A percentile compares a stretch with the other conserved stretches of the same genome.
These are phyloP conservation scores for Drosophila ironensis DNA, from an alignment of 1,140 invertebrate species.

Conservation along the genomic window DNA sequence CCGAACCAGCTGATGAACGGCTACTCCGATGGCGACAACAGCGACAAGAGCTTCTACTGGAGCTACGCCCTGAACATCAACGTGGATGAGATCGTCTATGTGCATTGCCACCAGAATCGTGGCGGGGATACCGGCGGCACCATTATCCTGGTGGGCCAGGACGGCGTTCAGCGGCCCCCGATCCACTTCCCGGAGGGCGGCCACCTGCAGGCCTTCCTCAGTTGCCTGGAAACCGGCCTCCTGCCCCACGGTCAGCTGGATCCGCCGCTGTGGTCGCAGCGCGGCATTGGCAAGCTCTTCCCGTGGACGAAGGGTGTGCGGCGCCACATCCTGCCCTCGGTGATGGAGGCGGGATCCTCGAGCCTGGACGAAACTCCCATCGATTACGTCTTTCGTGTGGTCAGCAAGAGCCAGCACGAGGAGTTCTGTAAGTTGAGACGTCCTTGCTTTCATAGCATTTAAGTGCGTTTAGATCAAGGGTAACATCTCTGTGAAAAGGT, in stretches of 20 bases:
- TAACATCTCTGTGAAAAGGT: too few species aligned
- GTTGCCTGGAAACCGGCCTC: constrained; percentile 94
- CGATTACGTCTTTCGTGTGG: constrained; percentile 96
- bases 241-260: constrained; percentile 94
- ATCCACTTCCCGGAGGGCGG: constrained; percentile 96
- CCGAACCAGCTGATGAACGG: constrained; percentile 97
- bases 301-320: constrained; percentile 87
- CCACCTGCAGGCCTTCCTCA: constrained; percentile 94
- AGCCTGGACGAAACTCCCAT: constrained; percentile 85
- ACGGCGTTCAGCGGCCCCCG: constrained; percentile 95
- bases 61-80: constrained; percentile 94
- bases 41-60: constrained; percentile 93
- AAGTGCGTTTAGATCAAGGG: too few species aligned
- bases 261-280: constrained; percentile 96
- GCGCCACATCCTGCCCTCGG: constrained; percentile 84
- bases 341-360: constrained; percentile 85
- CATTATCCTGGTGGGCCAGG: constrained; percentile 96
- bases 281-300: constrained; percentile 90
- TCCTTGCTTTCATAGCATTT: too few species aligned
- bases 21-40: constrained; percentile 86
- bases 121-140: constrained; percentile 88
- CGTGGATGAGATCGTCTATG: constrained; percentile 95
- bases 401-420: constrained; percentile 90
- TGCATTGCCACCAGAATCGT: constrained; percentile 95
- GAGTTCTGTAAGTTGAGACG: constrained; percentile 85